Percentiles rank a stretch among this genome's conserved stretches.
phyloP scores from a whole-genome alignment of 2,797 vertebrate genomes.

The Oreochromis mossambicus region DNA sequence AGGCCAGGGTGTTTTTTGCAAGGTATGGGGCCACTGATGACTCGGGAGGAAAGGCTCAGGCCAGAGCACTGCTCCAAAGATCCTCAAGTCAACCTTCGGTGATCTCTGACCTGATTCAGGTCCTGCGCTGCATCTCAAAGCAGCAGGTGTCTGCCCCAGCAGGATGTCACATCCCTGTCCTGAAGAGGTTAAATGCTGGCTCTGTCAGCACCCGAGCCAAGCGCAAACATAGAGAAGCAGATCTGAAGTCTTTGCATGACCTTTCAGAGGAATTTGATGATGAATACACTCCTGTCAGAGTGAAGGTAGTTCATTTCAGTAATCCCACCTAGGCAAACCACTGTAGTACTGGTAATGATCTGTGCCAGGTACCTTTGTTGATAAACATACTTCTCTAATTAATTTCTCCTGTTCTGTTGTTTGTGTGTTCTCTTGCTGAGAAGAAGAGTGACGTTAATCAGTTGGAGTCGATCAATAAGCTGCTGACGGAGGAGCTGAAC shows the following conservation, averaged over 20 bases:
- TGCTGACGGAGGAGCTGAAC: conserved; percentile 69
- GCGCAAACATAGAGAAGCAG: conserved; percentile 20
- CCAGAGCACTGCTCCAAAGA: conserved; percentile 19
- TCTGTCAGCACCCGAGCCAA: background rate
- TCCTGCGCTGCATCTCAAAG: conserved; percentile 63
- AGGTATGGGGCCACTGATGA: conserved; percentile 11
- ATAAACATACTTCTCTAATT: background rate
- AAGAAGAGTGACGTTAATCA: conserved; percentile 61
- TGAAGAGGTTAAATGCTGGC: conserved; percentile 26
- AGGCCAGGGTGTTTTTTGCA: conserved; percentile 8
- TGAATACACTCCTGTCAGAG: conserved; percentile 67
- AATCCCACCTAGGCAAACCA: background rate
- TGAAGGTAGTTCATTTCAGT: conserved; percentile 62
- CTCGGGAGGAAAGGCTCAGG: conserved; percentile 29
- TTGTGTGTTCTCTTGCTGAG: conserved; percentile 22
- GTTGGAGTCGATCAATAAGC: conserved; percentile 66
- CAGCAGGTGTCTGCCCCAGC: conserved; percentile 43
- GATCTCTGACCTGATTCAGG: conserved; percentile 69
- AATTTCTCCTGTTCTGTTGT: background rate
- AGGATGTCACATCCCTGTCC: conserved; percentile 74
- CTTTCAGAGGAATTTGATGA: conserved; percentile 77
- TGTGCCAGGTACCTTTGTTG: background rate
- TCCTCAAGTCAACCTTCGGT: conserved; percentile 50
- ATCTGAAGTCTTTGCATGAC: conserved; percentile 66
- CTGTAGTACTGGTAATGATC: background rate